Percentiles rank a stretch among this genome's conserved stretches.
These are phyloP conservation scores for Eurystomus glaucurus DNA, from an alignment of 2,797 vertebrate species.

Conservation along the genomic window DNA sequence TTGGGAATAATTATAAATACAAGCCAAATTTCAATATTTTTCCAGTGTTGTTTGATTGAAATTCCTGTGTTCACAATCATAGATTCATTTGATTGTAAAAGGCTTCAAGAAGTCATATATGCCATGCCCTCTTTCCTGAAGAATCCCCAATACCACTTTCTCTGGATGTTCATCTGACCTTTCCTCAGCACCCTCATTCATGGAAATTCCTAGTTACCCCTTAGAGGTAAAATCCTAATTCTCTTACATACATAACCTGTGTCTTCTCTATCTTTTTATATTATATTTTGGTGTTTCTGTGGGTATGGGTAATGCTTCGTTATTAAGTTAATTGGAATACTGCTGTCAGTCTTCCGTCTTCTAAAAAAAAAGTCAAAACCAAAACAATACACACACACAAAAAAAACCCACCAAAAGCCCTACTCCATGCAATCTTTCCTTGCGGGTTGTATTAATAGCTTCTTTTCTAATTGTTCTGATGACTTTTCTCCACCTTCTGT, in stretches of 20 bases:
- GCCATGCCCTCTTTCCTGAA: background rate
- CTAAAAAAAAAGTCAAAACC: background rate
- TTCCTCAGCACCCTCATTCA: background rate
- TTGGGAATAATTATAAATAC: background rate
- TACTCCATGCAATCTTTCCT: background rate
- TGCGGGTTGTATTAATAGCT: background rate
- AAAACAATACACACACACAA: background rate
- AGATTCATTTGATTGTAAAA: background rate
- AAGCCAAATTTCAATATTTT: background rate
- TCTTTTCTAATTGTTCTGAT: background rate
- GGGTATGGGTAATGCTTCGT: background rate
- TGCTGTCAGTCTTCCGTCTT: background rate
- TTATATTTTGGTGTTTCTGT: background rate
- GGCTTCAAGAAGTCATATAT: background rate
- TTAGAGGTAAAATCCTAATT: no score
- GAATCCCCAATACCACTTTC: rapidly evolving
- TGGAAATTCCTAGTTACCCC: background rate
- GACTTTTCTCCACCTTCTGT: background rate
- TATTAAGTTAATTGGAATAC: background rate
- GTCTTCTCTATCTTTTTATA: background rate
- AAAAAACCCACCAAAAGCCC: background rate
- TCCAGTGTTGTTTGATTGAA: background rate
- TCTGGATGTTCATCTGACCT: background rate
- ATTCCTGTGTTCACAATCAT: background rate
- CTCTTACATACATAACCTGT: background rate